phyloP scores from a whole-genome alignment of 1,140 invertebrate genomes.

The Centruroides sculpturatus region DNA sequence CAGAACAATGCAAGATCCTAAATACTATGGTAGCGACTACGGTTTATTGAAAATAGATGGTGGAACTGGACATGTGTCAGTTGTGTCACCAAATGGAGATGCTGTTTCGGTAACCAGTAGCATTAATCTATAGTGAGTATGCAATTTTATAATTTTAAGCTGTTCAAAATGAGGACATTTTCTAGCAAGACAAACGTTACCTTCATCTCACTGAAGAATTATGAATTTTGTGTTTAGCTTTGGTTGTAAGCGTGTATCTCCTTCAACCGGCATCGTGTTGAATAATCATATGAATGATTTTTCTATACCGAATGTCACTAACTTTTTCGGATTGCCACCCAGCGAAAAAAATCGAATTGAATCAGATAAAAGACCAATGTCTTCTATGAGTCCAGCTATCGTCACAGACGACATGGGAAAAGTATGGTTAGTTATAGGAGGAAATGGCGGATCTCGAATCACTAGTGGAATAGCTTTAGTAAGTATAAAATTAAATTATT shows the following conservation, averaged over 20 bases:
- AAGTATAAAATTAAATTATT: slow-evolving; percentile 2
- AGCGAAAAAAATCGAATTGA: slow-evolving; percentile 63
- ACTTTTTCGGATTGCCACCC: slow-evolving; percentile 58
- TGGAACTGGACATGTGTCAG: slow-evolving; percentile 81
- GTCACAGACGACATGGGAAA: slow-evolving; percentile 53
- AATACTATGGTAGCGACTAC: slow-evolving; percentile 48
- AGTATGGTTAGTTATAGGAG: slow-evolving; percentile 66
- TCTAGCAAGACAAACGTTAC: no score
- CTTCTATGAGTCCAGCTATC: slow-evolving; percentile 80
- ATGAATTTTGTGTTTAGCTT: slow-evolving; percentile 25
- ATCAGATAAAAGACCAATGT: slow-evolving; percentile 67
- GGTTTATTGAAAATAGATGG: slow-evolving; percentile 43
- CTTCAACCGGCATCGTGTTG: slow-evolving; percentile 73
- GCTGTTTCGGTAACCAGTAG: slow-evolving; percentile 87
- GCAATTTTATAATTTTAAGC: not conserved
- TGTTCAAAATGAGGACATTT: no score
- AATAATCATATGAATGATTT: slow-evolving; percentile 97
- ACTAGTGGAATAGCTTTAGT: slow-evolving; percentile 37
- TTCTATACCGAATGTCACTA: slow-evolving; percentile 55
- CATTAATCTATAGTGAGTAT: slow-evolving; percentile 75
- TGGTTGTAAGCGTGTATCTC: slow-evolving; percentile 30
- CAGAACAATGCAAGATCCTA: slow-evolving; percentile 45
- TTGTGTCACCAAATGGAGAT: slow-evolving; percentile 71
- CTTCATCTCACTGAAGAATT: not conserved
- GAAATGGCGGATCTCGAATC: slow-evolving; percentile 82